phyloP scores from a whole-genome alignment of 2,888 invertebrate species.

The Shargacucullia verbasci region DNA sequence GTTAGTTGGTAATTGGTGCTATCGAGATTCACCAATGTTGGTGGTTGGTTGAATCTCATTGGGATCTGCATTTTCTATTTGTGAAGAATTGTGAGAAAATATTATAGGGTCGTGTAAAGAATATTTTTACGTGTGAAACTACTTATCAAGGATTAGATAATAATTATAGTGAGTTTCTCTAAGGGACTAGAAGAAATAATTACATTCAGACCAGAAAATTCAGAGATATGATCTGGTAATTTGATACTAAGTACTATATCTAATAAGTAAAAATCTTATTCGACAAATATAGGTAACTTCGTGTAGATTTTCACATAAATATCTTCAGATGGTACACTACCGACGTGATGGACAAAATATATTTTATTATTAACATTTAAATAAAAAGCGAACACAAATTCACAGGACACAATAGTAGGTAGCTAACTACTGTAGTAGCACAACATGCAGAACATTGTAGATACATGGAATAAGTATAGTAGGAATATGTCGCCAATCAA shows the following conservation, averaged over 20 bases:
- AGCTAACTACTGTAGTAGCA: constrained; percentile 72
- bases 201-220: background rate
- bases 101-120: constrained; percentile 28
- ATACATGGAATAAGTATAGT: constrained; percentile 43
- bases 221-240: constrained; percentile 1
- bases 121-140: constrained; percentile 26
- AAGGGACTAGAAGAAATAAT: constrained; percentile 27
- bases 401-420: constrained; percentile 89
- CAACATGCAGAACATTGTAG: constrained; percentile 64
- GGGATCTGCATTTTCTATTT: constrained; percentile 29
- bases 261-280: constrained; percentile 7
- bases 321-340: constrained; percentile 36
- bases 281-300: constrained; percentile 12
- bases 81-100: constrained; percentile 11
- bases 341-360: constrained; percentile 56
- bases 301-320: constrained; percentile 2
- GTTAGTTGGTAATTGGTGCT: no score
- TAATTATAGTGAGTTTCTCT: constrained; percentile 29
- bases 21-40: constrained; percentile 7
- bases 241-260: constrained; percentile 9
- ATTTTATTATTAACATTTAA: constrained; percentile 63
- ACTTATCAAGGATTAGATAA: no score
- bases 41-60: constrained; percentile 2
- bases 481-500: constrained; percentile 48
- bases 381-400: constrained; percentile 89